These are phyloP conservation scores for Hapalemur alaotrensis DNA, from an alignment of 2,797 vertebrate genomes.

Conservation along the genomic window DNA sequence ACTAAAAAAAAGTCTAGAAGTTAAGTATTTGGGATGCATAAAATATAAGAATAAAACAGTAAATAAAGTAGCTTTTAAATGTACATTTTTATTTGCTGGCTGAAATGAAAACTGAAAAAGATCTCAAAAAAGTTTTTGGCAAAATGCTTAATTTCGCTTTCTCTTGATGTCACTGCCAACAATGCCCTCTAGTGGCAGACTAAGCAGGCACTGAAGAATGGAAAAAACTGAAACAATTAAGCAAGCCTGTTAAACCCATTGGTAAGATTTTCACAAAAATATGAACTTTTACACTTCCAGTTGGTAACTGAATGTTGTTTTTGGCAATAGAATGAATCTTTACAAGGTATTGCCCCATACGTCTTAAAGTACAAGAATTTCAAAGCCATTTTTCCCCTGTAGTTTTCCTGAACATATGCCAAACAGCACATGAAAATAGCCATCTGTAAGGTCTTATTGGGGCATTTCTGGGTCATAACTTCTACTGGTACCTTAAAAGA, in stretches of 20 bases:
- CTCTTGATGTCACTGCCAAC: constrained; percentile 51
- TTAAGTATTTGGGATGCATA: neutral
- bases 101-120: constrained; percentile 5
- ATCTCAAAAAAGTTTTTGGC: neutral
- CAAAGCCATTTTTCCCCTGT: constrained; percentile 63
- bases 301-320: constrained; percentile 66
- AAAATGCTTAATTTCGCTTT: neutral
- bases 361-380: constrained; percentile 57
- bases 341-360: constrained; percentile 56
- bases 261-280: neutral
- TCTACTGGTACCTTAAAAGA: constrained; percentile 61
- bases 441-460: constrained; percentile 58
- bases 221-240: neutral
- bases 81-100: neutral
- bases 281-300: constrained; percentile 59
- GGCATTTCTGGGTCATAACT: constrained; percentile 65
- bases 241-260: neutral
- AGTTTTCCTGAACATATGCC: constrained; percentile 74
- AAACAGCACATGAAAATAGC: constrained; percentile 53
- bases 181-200: constrained; percentile 58
- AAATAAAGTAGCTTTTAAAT: neutral
- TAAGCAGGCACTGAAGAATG: neutral
- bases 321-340: constrained; percentile 68
- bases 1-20: neutral
- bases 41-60: neutral